Evolutionary conservation across 2,888 invertebrate species (phyloP).

Genomic region (Branchinecta sandiegonensis): DNA sequence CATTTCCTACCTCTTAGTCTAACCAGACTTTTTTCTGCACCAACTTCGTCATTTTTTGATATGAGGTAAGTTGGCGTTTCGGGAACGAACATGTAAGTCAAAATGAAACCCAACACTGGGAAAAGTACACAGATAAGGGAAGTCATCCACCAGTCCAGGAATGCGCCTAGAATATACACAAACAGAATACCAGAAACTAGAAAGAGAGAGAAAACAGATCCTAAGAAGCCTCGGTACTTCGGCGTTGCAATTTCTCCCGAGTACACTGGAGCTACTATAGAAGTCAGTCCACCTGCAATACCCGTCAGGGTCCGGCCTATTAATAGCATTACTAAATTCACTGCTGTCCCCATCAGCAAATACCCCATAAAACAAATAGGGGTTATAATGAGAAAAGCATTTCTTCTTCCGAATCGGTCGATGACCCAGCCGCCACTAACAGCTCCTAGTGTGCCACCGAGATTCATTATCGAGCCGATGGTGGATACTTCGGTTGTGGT

Average conservation of each 20-base stretch:
- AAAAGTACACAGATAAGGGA: background rate
- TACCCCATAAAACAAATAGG: background rate
- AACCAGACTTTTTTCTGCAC: background rate
- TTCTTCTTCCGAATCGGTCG: background rate
- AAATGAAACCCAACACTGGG: slow-evolving; percentile 6
- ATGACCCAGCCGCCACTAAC: slow-evolving; percentile 1
- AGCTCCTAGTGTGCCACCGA: slow-evolving; percentile 4
- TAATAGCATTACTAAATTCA: background rate
- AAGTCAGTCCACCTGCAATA: slow-evolving; percentile 32
- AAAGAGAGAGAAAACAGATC: slow-evolving; percentile 32
- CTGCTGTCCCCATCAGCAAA: background rate
- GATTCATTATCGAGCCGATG: background rate
- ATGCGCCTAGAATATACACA: slow-evolving; percentile 20
- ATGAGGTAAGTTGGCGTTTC: background rate
- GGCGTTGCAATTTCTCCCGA: slow-evolving; percentile 35
- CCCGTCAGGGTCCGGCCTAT: slow-evolving; percentile 28
- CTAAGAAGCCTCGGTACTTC: slow-evolving; percentile 34
- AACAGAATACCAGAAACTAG: slow-evolving; percentile 25
- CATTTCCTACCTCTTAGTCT: background rate
- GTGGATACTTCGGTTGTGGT: background rate
- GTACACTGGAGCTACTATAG: slow-evolving; percentile 35
- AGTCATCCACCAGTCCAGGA: background rate
- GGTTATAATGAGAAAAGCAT: background rate
- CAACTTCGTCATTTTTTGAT: background rate
- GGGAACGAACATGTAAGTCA: slow-evolving; percentile 4